phyloP scores from a whole-genome alignment of 2,888 invertebrate genomes.

The Criorhina ranunculi region DNA sequence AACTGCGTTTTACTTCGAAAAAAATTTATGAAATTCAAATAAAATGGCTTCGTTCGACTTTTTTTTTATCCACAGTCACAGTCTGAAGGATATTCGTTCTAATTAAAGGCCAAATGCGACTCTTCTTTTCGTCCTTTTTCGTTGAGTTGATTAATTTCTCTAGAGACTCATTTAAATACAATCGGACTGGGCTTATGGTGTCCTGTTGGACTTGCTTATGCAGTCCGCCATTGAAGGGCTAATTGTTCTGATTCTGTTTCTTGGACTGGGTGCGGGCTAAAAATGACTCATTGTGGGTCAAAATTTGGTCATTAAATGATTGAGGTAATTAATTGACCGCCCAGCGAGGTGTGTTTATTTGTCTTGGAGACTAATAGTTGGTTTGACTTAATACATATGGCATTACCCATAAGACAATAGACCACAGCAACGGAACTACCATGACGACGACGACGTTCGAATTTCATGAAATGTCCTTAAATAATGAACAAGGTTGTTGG shows the following conservation, averaged over 20 bases:
- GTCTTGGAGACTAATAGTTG: neutral
- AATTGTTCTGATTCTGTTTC: slow-evolving; percentile 43
- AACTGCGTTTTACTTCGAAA: neutral
- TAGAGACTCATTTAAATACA: slow-evolving; percentile 61
- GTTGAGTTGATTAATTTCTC: slow-evolving; percentile 70
- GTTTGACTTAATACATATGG: neutral
- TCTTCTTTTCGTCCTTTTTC: neutral
- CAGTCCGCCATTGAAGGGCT: slow-evolving; percentile 31
- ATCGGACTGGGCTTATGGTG: too few relatives aligned
- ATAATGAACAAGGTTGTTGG: slow-evolving; percentile 20
- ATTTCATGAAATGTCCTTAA: slow-evolving; percentile 16
- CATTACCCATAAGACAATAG: slow-evolving; percentile 1
- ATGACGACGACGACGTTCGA: neutral
- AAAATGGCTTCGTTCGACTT: slow-evolving; percentile 14
- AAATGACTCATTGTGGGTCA: slow-evolving; percentile 32
- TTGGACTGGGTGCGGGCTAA: neutral
- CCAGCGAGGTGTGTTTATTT: neutral
- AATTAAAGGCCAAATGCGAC: slow-evolving; percentile 45
- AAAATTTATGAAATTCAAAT: slow-evolving; percentile 49
- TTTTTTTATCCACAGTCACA: neutral
- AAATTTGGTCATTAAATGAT: slow-evolving; percentile 38
- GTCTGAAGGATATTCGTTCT: slow-evolving; percentile 8
- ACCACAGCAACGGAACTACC: neutral
- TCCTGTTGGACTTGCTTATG: slow-evolving; percentile 27
- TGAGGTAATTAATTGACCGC: slow-evolving; percentile 41